These are phyloP conservation scores for Talpa occidentalis DNA, from an alignment of 2,113 vertebrate species.

Conservation along the genomic window DNA sequence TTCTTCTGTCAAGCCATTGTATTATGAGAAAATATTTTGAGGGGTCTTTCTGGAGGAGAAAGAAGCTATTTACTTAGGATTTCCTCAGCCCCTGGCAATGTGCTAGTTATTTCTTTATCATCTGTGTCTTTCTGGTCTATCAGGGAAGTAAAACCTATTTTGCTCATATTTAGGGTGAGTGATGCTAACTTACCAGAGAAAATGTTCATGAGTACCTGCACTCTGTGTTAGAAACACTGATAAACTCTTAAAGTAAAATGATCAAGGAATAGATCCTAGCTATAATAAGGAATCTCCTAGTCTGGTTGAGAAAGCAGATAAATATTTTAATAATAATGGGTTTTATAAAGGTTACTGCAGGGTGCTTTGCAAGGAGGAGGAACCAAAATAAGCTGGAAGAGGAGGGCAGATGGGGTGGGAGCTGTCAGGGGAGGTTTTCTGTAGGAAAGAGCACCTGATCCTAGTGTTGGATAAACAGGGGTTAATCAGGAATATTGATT, in stretches of 20 bases:
- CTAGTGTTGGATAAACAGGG: not conserved
- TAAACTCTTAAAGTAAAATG: not conserved
- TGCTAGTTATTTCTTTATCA: not conserved
- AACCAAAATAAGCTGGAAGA: not conserved
- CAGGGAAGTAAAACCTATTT: not conserved
- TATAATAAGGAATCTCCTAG: not conserved
- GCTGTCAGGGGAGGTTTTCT: not conserved
- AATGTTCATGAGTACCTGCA: not conserved
- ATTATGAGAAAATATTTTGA: not conserved
- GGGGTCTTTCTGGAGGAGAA: constrained; percentile 4
- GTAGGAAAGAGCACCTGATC: not conserved
- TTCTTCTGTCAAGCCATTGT: not conserved
- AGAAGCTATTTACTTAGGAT: not conserved
- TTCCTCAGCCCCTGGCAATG: not conserved
- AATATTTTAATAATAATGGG: not conserved
- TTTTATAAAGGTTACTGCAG: not conserved
- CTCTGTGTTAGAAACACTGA: not conserved
- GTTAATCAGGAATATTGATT: not conserved
- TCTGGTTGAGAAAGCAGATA: not conserved
- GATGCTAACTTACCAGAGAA: not conserved
- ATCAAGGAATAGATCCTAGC: not conserved
- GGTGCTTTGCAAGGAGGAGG: not conserved
- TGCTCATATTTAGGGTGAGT: not conserved
- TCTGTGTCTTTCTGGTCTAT: not conserved
- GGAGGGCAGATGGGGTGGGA: not conserved